Percentiles rank a stretch among this genome's conserved stretches.
These are phyloP conservation scores for Menidia beryllina DNA, from an alignment of 2,113 vertebrate genomes.

Conservation along the genomic window DNA sequence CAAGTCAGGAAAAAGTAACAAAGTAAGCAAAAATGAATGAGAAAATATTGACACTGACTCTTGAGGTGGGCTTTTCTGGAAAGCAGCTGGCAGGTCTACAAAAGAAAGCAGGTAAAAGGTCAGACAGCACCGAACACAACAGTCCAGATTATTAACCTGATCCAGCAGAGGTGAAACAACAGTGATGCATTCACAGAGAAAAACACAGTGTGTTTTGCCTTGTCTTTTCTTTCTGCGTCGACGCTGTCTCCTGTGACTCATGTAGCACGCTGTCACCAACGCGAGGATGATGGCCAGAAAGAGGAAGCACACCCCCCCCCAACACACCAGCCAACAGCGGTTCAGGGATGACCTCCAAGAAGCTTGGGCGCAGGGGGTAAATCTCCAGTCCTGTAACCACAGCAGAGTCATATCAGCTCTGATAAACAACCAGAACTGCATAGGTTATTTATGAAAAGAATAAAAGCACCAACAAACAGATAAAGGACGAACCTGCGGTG, in stretches of 20 bases:
- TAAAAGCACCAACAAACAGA: constrained; percentile 31
- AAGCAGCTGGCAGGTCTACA: constrained; percentile 77
- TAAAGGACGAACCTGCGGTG: constrained; percentile 88
- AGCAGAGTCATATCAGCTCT: not conserved
- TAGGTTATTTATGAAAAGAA: not conserved
- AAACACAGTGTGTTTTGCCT: constrained; percentile 53
- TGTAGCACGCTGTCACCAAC: constrained; percentile 87
- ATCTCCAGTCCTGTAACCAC: constrained; percentile 88
- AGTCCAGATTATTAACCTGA: not conserved
- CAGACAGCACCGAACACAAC: not conserved
- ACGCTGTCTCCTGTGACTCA: constrained; percentile 85
- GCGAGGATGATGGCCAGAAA: constrained; percentile 90
- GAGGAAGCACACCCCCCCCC: constrained; percentile 92
- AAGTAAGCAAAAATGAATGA: not conserved
- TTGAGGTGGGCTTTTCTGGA: constrained; percentile 76
- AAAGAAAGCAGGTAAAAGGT: constrained; percentile 38
- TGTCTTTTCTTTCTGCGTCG: constrained; percentile 75
- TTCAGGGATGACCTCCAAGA: constrained; percentile 87
- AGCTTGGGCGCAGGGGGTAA: constrained; percentile 87
- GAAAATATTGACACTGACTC: constrained; percentile 71
- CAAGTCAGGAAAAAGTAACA: not conserved
- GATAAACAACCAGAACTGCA: not conserved
- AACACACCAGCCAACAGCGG: constrained; percentile 91
- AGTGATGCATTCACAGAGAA: not conserved
- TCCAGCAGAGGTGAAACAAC: not conserved